phyloP scores from a whole-genome alignment of 2,888 invertebrate genomes.

The Melanophora roralis region DNA sequence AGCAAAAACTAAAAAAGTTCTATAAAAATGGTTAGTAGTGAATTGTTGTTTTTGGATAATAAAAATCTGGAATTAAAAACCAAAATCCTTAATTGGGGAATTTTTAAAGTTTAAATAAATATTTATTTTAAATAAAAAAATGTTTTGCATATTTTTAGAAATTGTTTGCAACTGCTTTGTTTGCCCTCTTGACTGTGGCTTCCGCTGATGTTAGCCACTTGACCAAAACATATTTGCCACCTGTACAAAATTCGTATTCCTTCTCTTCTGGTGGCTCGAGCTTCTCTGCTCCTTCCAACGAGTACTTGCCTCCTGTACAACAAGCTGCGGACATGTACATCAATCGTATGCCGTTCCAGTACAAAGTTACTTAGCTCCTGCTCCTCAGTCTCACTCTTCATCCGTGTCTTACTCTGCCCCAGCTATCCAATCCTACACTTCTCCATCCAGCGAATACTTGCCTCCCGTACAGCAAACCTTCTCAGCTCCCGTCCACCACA shows the following conservation, averaged over 20 bases:
- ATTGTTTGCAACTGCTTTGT: constrained; percentile 69
- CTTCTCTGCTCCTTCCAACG: constrained; percentile 64
- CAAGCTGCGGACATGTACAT: constrained; percentile 35
- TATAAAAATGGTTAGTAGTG: constrained; percentile 71
- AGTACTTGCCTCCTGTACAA: constrained; percentile 69
- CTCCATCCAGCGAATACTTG: constrained; percentile 47
- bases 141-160: constrained; percentile 67
- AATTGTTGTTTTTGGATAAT: not conserved
- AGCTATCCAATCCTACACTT: constrained; percentile 58
- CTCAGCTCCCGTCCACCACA: constrained; percentile 19
- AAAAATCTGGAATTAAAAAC: not conserved
- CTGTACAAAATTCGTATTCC: constrained; percentile 61
- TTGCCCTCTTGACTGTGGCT: constrained; percentile 71
- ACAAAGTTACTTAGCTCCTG: constrained; percentile 53
- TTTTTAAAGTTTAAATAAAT: too few species aligned
- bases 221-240: constrained; percentile 70
- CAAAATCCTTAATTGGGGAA: too few species aligned
- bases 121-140: not conserved
- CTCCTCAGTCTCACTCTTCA: constrained; percentile 29
- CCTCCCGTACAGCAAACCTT: constrained; percentile 28
- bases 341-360: constrained; percentile 62
- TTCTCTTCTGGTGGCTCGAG: constrained; percentile 62
- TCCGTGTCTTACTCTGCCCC: constrained; percentile 59
- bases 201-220: constrained; percentile 75
- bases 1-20: constrained; percentile 43